Evolutionary conservation across 2,113 vertebrate species (phyloP).

Genomic region (Rhodinocichla rosea): DNA sequence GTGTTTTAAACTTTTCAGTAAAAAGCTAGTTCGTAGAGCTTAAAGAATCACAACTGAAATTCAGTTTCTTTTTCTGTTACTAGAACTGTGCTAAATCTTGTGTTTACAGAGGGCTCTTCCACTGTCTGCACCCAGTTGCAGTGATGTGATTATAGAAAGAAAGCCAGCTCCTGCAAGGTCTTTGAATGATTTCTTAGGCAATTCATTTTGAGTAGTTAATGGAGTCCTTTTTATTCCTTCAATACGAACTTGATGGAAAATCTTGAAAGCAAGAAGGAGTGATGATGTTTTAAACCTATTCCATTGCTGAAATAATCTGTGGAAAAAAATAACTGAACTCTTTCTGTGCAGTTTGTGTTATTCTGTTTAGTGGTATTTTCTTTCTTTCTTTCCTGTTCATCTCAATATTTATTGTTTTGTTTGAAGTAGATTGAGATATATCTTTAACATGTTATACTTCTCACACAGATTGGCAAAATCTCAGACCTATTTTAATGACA

Average conservation of each 20-base stretch:
- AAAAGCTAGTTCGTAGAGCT: not conserved
- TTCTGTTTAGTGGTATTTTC: not conserved
- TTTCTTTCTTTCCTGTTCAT: not conserved
- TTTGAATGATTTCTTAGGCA: not conserved
- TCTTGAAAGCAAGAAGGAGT: too few relatives aligned
- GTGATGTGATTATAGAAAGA: not conserved
- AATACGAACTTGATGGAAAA: not conserved
- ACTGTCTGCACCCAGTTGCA: not conserved
- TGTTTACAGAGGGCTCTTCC: not conserved
- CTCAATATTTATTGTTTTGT: not conserved
- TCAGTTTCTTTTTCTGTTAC: not conserved
- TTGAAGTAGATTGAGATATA: not conserved
- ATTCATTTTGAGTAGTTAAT: not conserved
- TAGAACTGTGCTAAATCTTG: not conserved
- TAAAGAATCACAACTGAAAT: not conserved
- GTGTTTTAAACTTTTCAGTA: not conserved
- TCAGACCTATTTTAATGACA: not conserved
- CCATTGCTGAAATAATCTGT: too few relatives aligned
- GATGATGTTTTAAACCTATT: too few relatives aligned
- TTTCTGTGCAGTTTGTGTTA: not conserved
- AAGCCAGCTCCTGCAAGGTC: not conserved
- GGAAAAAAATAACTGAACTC: not conserved
- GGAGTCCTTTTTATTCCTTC: not conserved
- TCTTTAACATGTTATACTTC: not conserved
- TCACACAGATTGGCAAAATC: not conserved